Base-by-base conservation (phyloP, 2,888 invertebrate species). In the Himalopsyche japonica region DNA sequence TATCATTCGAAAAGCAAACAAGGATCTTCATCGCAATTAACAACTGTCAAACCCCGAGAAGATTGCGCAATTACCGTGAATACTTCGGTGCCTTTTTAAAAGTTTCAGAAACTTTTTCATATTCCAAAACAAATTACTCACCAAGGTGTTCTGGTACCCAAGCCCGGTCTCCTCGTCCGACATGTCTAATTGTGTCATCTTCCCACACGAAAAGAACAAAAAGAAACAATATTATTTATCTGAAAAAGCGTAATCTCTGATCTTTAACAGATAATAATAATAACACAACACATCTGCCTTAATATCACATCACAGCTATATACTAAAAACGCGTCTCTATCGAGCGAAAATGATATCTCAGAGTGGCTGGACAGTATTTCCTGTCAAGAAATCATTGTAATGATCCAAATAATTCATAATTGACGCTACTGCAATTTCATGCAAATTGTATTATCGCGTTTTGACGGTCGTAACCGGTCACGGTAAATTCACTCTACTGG, bases 111-210 rank as follows among this genome's bases (percentile, higher is more conserved):
- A 34, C 8, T 27, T 64, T 37, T 78, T 27, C 49, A 64, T 64
- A 49, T 4, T 24, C 5, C 48, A 57, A 85, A 88, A 86, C 82
- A 82, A 87, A 48, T 64, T 76, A 93, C 94, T 94, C 88, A 95
- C 94, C 93, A 95, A 93, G 76, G 95, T 94, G 88, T 94, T 94
- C 89, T 95, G 94, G 88, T 95, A 95, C 81, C 95, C 95, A 88
- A 96, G 90, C 85, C 95, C 95, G 85, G 93, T 91, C 88, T 94
- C 94, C 88, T 94, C 94, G 88, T 94, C 93, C 1, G 92, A 92
- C 48, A 90, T 91, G 87, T 92, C 92, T 43, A 79, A 82, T 48
- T 84, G 80, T 32, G 82, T 64, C 85, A 85, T 81, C 85, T 81
- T 85, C 49, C 76, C 43, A 76, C 77, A 82, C 24, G 43, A 27